These are phyloP conservation scores for Ips typographus DNA, from an alignment of 1,140 invertebrate species.

Conservation along the genomic window DNA sequence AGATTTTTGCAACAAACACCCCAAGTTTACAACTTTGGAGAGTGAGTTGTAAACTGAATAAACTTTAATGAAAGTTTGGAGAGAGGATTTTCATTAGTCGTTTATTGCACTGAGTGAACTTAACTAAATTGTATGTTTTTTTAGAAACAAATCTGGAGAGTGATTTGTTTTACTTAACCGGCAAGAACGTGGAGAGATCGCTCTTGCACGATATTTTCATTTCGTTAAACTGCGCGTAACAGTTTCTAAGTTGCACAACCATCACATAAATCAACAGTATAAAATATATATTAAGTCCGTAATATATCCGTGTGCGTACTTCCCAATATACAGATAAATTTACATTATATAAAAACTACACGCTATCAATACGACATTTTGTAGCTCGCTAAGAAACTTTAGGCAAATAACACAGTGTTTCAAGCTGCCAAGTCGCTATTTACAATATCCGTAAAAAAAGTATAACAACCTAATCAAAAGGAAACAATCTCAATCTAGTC, in stretches of 20 bases:
- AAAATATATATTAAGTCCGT: constrained; percentile 46
- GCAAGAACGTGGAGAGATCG: constrained; percentile 21
- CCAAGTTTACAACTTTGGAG: too few relatives aligned
- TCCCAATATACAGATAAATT: constrained; percentile 49
- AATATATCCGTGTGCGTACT: constrained; percentile 41
- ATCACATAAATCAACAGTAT: constrained; percentile 48
- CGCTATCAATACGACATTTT: constrained; percentile 13
- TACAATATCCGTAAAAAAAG: constrained; percentile 33
- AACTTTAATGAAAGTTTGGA: constrained; percentile 4
- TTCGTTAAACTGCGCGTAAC: background rate
- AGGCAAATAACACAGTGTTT: constrained; percentile 14
- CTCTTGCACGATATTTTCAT: background rate
- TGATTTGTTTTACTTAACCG: constrained; percentile 7
- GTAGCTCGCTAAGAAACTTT: background rate
- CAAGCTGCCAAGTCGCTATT: constrained; percentile 34
- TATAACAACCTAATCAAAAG: constrained; percentile 26
- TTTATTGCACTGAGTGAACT: background rate
- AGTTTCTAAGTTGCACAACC: constrained; percentile 39
- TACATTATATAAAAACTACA: constrained; percentile 41
- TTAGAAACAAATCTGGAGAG: constrained; percentile 21
- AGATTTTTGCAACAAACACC: too few relatives aligned
- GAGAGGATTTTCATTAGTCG: constrained; percentile 1
- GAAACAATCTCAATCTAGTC: constrained; percentile 13
- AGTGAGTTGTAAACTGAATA: too few relatives aligned
- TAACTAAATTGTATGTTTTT: background rate